Conservation (phyloP, 2,113 vertebrate species). For the Equus przewalskii region DNA sequence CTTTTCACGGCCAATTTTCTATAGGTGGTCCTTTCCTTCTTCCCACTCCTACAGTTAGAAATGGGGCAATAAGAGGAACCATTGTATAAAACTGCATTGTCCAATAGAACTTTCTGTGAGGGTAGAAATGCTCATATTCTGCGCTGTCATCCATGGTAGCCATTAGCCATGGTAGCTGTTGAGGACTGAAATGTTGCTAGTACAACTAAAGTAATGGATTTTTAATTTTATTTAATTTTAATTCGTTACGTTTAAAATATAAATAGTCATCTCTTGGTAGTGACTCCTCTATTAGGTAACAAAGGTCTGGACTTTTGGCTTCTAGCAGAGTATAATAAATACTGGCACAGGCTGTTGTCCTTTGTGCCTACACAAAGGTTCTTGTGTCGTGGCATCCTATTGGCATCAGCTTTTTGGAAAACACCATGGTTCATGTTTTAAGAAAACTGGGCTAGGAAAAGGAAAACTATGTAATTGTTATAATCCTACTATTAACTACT, state of each 20-base stretch:
- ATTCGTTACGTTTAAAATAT: neutral
- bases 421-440: neutral
- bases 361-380: rapidly evolving
- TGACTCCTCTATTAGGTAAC: neutral
- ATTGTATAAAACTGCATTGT: rapidly evolving
- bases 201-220: neutral
- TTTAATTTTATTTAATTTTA: conserved; percentile 1
- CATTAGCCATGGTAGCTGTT: neutral
- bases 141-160: neutral
- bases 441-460: neutral
- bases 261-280: neutral
- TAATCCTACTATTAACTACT: neutral
- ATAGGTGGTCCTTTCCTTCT: neutral
- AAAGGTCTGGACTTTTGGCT: neutral
- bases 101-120: neutral
- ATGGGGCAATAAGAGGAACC: too few relatives aligned
- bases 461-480: neutral
- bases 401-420: neutral
- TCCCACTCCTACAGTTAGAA: neutral
- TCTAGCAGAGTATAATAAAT: neutral
- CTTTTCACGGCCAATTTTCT: neutral
- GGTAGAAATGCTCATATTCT: neutral
- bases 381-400: neutral
- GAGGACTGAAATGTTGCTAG: neutral
- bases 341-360: rapidly evolving